Evolutionary conservation across 2,797 vertebrate genomes (phyloP).

Genomic region (Falco columbarius): DNA sequence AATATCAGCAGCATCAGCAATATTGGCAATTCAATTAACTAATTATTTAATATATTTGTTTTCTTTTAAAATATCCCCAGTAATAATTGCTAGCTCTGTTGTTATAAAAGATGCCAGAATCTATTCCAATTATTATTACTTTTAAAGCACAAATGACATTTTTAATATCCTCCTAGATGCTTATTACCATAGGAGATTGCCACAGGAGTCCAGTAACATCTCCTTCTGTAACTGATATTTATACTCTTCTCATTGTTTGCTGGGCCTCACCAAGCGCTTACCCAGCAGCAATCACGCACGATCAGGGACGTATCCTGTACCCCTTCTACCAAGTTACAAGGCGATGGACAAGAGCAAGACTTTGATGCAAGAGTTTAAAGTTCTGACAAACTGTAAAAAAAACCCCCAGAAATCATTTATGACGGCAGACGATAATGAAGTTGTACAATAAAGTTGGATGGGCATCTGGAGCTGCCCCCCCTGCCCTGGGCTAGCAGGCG

Average conservation of each 20-base stretch:
- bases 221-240: not conserved
- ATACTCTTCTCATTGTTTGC: not conserved
- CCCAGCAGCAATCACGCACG: not conserved
- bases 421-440: not conserved
- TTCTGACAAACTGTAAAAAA: not conserved
- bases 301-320: not conserved
- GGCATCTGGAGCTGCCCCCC: not conserved
- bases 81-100: not conserved
- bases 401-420: not conserved
- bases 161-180: constrained; percentile 18
- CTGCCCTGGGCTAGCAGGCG: not conserved
- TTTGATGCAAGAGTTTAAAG: not conserved
- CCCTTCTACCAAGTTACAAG: not conserved
- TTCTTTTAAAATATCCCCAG: not conserved
- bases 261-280: not conserved
- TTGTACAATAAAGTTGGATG: not conserved
- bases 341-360: not conserved
- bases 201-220: not conserved
- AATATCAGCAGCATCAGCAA: not conserved
- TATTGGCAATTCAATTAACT: constrained; percentile 26
- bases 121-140: constrained; percentile 44
- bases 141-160: constrained; percentile 8
- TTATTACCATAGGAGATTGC: constrained; percentile 38
- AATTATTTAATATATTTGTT: constrained; percentile 25
- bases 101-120: constrained; percentile 3